Percentiles rank a stretch among this genome's conserved stretches.
Evolutionary conservation across 2,888 invertebrate species (phyloP).

Genomic region (Hyles lineata): DNA sequence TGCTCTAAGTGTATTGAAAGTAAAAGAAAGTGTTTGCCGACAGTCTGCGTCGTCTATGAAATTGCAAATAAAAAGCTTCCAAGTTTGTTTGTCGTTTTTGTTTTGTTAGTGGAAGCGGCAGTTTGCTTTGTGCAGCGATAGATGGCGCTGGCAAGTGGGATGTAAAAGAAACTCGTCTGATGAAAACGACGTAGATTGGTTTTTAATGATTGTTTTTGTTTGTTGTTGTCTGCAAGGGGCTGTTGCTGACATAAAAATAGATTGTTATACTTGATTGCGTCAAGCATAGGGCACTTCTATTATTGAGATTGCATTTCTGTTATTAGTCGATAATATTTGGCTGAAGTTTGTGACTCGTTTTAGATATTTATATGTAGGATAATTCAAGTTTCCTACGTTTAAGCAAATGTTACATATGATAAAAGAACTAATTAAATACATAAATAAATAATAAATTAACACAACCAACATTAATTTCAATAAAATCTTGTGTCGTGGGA

Average conservation of each 20-base stretch:
- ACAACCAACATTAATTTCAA: too few relatives aligned
- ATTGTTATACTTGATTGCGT: background rate
- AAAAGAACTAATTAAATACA: too few relatives aligned
- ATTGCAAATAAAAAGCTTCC: conserved; percentile 23
- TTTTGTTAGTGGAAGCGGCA: conserved; percentile 7
- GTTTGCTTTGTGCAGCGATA: background rate
- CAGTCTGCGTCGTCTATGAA: conserved; percentile 14
- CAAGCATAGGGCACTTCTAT: too few relatives aligned
- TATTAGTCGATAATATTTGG: too few relatives aligned
- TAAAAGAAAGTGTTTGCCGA: conserved; percentile 23
- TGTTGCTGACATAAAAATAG: background rate
- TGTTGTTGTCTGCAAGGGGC: background rate
- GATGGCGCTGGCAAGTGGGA: conserved; percentile 17
- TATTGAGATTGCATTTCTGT: background rate
- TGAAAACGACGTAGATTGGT: background rate
- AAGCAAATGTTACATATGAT: too few relatives aligned
- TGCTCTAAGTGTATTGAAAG: conserved; percentile 21
- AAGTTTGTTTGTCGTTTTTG: background rate
- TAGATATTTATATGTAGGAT: too few relatives aligned
- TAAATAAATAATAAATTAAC: too few relatives aligned
- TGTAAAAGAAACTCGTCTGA: background rate
- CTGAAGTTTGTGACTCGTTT: too few relatives aligned
- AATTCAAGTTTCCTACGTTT: too few relatives aligned
- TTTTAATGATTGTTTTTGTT: background rate
- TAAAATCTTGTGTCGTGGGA: too few relatives aligned